These are phyloP conservation scores for Hoplostethus atlanticus DNA, from an alignment of 2,797 vertebrate genomes.

Conservation along the genomic window DNA sequence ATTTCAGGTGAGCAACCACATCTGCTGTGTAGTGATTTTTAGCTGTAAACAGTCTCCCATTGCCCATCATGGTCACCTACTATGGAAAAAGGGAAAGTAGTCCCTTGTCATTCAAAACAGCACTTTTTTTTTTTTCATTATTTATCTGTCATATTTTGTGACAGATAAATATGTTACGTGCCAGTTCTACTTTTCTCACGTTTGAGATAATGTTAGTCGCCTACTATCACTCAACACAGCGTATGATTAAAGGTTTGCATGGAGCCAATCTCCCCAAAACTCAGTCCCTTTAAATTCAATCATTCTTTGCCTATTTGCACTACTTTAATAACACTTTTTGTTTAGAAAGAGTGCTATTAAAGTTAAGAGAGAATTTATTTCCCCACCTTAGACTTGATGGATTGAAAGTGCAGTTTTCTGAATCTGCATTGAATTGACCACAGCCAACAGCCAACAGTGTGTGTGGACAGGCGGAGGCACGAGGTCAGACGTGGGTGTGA, in stretches of 20 bases:
- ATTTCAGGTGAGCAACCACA: constrained; percentile 49
- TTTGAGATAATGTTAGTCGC: constrained; percentile 32
- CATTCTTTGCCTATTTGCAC: constrained; percentile 7
- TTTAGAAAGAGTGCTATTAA: no score
- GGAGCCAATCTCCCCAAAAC: no score
- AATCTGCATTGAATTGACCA: constrained; percentile 51
- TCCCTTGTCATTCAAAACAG: constrained; percentile 29
- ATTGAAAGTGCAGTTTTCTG: constrained; percentile 41
- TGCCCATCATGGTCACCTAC: constrained; percentile 52
- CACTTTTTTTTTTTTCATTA: constrained; percentile 8
- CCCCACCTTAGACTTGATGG: no score
- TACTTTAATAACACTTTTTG: background rate
- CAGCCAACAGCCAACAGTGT: constrained; percentile 47
- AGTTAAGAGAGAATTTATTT: no score
- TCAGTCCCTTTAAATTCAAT: background rate
- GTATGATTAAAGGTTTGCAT: no score
- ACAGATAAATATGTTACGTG: constrained; percentile 28
- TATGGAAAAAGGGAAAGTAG: constrained; percentile 28
- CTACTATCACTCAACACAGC: background rate
- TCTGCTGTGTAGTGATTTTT: constrained; percentile 48
- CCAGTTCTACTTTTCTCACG: background rate
- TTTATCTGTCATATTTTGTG: no score
- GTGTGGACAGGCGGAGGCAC: constrained; percentile 72
- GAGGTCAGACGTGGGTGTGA: constrained; percentile 78
- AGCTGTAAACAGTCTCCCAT: constrained; percentile 44